Conservation (phyloP, 2,888 invertebrate species). For the Camponotus fellah region DNA sequence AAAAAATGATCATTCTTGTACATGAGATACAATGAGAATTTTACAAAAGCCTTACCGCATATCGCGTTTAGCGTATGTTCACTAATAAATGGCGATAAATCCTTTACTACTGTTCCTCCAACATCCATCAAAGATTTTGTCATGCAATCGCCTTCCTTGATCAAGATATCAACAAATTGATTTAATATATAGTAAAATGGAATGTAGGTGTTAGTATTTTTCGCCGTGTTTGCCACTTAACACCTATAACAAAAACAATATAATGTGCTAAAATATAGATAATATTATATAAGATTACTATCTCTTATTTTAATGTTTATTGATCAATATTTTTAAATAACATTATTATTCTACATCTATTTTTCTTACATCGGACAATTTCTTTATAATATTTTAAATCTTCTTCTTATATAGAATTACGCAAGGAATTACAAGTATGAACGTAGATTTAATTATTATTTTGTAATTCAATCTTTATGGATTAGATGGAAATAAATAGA, state of each 20-base stretch:
- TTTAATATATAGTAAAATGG: slow-evolving; percentile 89
- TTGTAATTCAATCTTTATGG: background rate
- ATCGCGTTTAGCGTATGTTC: slow-evolving; percentile 89
- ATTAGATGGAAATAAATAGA: background rate
- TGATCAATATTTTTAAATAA: background rate
- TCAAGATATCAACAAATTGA: too few relatives aligned
- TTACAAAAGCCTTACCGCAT: slow-evolving; percentile 87
- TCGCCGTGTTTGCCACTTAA: slow-evolving; percentile 89
- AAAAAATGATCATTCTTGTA: too few relatives aligned
- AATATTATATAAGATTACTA: background rate
- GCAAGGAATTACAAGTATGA: background rate
- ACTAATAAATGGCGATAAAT: slow-evolving; percentile 87
- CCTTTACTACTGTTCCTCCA: too few relatives aligned
- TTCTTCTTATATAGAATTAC: background rate
- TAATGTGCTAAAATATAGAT: background rate
- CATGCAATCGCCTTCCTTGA: too few relatives aligned
- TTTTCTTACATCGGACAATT: background rate
- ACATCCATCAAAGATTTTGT: too few relatives aligned
- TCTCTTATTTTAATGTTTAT: background rate
- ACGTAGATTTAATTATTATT: background rate
- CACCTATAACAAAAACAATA: slow-evolving; percentile 79
- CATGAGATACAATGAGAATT: background rate
- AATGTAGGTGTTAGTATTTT: slow-evolving; percentile 90
- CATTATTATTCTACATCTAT: background rate
- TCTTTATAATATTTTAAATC: background rate